phyloP scores from a whole-genome alignment of 2,888 invertebrate genomes.

The Didymodactylos carnosus region DNA sequence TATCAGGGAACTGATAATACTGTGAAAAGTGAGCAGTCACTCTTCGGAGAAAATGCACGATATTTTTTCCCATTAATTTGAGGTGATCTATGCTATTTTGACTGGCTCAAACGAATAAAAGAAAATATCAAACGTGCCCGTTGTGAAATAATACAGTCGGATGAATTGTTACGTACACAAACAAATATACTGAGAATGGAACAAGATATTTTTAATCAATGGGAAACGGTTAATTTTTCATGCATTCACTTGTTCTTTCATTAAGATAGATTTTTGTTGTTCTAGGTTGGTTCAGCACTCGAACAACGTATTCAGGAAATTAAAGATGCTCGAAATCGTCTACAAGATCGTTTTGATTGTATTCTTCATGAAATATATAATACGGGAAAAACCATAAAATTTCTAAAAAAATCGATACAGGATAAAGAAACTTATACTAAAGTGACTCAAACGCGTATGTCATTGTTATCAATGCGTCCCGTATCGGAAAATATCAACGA shows the following conservation, averaged over 20 bases:
- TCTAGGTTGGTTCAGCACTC: too few species aligned
- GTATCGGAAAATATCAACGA: too few species aligned
- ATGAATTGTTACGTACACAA: slow-evolving; percentile 30
- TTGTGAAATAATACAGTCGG: slow-evolving; percentile 31
- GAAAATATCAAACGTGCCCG: slow-evolving; percentile 34
- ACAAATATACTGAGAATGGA: slow-evolving; percentile 31
- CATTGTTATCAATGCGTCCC: slow-evolving; percentile 65
- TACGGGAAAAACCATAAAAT: slow-evolving; percentile 68
- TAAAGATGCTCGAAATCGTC: slow-evolving; percentile 31
- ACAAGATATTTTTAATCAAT: slow-evolving; percentile 34
- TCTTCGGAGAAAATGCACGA: too few species aligned
- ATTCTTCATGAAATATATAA: slow-evolving; percentile 80
- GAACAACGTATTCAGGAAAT: slow-evolving; percentile 30
- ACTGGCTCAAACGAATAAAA: slow-evolving; percentile 34
- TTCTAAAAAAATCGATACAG: slow-evolving; percentile 66
- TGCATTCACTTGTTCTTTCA: too few species aligned
- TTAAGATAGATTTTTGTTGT: too few species aligned
- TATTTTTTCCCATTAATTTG: too few species aligned
- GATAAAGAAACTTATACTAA: slow-evolving; percentile 49
- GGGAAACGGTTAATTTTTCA: slow-evolving; percentile 33
- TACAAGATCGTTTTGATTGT: slow-evolving; percentile 39
- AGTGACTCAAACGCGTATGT: slow-evolving; percentile 57
- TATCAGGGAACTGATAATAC: slow-evolving; percentile 30
- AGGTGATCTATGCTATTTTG: too few species aligned
- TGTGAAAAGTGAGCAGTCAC: too few species aligned